Evolutionary conservation across 2,888 invertebrate species (phyloP).

Genomic region (Nymphalis polychloros): DNA sequence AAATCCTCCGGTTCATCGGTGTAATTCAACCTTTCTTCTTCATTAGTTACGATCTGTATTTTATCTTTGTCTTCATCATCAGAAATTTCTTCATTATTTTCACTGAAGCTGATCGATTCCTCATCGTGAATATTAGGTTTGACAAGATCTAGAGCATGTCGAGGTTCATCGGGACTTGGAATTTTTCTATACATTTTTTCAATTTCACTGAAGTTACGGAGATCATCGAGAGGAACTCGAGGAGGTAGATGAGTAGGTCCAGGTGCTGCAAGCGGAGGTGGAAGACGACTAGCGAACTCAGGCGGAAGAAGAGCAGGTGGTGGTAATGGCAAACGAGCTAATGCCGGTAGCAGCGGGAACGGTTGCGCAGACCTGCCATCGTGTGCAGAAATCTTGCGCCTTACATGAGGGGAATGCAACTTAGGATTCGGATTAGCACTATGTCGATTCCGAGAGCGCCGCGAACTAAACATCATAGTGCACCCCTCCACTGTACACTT

Average conservation of each 20-base stretch:
- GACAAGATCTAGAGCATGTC: slow-evolving; percentile 64
- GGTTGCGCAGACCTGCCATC: slow-evolving; percentile 94
- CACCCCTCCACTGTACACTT: slow-evolving; percentile 99
- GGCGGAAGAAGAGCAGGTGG: slow-evolving; percentile 85
- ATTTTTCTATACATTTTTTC: slow-evolving; percentile 78
- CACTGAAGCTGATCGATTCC: slow-evolving; percentile 67
- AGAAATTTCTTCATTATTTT: slow-evolving; percentile 65
- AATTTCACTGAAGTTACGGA: slow-evolving; percentile 79
- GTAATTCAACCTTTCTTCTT: slow-evolving; percentile 64
- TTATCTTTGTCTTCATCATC: slow-evolving; percentile 64
- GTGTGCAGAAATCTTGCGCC: slow-evolving; percentile 95
- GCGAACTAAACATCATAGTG: slow-evolving; percentile 98
- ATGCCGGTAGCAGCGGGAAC: slow-evolving; percentile 86
- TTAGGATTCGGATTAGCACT: slow-evolving; percentile 99
- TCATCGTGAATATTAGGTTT: slow-evolving; percentile 61
- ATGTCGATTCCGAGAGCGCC: slow-evolving; percentile 96
- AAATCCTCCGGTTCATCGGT: slow-evolving; percentile 86
- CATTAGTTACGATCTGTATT: slow-evolving; percentile 53
- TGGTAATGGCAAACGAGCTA: slow-evolving; percentile 87
- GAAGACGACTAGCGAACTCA: slow-evolving; percentile 75
- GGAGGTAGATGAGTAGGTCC: slow-evolving; percentile 79
- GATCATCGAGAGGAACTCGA: slow-evolving; percentile 72
- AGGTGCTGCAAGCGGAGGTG: slow-evolving; percentile 58
- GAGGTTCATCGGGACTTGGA: slow-evolving; percentile 64
- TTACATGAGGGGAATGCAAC: slow-evolving; percentile 95